Percentiles rank a stretch among this genome's conserved stretches.
Conservation (phyloP, 2,797 vertebrate genomes). For the Microcaecilia unicolor region DNA sequence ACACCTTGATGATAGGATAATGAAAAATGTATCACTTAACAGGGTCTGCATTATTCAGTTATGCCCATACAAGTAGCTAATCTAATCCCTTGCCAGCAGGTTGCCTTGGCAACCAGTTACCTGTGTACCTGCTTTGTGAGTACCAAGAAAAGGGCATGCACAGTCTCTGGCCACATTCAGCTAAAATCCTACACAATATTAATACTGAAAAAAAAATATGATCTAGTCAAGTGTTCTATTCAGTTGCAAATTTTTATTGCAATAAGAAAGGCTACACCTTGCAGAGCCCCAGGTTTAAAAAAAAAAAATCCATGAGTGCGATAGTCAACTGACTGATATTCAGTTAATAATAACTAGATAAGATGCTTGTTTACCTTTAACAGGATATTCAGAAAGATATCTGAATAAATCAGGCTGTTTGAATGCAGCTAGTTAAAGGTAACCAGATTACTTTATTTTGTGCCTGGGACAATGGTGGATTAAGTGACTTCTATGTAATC, state of each 20-base stretch:
- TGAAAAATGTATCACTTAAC: conserved; percentile 66
- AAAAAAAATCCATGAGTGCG: too few species aligned
- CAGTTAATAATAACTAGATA: too few species aligned
- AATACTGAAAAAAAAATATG: conserved; percentile 56
- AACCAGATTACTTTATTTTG: too few species aligned
- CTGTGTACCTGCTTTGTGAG: conserved; percentile 60
- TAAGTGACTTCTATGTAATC: too few species aligned
- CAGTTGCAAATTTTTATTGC: conserved; percentile 25
- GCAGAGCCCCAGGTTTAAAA: too few species aligned
- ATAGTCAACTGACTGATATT: too few species aligned
- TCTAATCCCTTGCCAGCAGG: conserved; percentile 60
- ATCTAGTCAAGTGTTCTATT: conserved; percentile 35
- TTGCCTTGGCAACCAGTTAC: conserved; percentile 70
- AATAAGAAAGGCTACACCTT: conserved; percentile 28
- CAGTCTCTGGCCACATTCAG: conserved; percentile 54
- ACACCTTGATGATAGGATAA: conserved; percentile 48
- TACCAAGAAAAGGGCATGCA: conserved; percentile 44
- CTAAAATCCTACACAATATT: conserved; percentile 53
- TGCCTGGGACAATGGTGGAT: too few species aligned
- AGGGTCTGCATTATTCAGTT: conserved; percentile 66
- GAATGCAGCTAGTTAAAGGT: too few species aligned
- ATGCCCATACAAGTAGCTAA: conserved; percentile 50
- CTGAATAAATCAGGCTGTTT: too few species aligned
- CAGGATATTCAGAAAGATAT: too few species aligned
- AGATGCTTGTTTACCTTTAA: too few species aligned